A percentile compares a stretch with the other conserved stretches of the same genome.
Evolutionary conservation across 2,113 vertebrate genomes (phyloP).

Genomic region (Myxocyprinus asiaticus): DNA sequence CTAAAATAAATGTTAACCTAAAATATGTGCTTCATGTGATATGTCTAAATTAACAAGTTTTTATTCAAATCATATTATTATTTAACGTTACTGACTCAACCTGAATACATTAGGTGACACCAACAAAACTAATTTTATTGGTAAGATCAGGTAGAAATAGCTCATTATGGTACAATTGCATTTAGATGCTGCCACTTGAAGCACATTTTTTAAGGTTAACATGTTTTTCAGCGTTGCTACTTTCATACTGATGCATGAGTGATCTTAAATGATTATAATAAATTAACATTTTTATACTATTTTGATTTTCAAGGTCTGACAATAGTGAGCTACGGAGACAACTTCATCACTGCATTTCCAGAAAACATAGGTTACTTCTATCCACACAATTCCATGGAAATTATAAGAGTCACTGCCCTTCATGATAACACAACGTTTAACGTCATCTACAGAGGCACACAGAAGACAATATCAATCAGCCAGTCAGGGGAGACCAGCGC

Average conservation of each 20-base stretch:
- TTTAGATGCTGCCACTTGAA: no score
- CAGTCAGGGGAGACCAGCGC: rapidly evolving
- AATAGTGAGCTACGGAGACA: constrained; percentile 30
- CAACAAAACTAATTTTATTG: no score
- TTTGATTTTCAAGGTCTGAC: constrained; percentile 11
- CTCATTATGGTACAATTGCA: no score
- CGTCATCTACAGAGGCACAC: rapidly evolving
- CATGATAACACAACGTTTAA: rapidly evolving
- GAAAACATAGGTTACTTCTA: constrained; percentile 74
- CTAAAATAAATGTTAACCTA: no score
- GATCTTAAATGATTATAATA: not conserved
- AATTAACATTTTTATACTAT: not conserved
- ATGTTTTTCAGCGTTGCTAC: not conserved
- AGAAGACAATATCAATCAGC: rapidly evolving
- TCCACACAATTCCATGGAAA: rapidly evolving
- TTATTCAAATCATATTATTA: no score
- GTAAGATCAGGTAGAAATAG: no score
- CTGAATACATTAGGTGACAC: no score
- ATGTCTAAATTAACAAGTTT: no score
- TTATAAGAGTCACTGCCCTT: constrained; percentile 56
- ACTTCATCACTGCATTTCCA: constrained; percentile 63
- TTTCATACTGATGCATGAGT: not conserved
- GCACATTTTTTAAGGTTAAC: no score
- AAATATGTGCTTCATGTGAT: no score
- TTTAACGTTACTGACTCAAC: no score